Percentiles rank a stretch among this genome's conserved stretches.
phyloP scores from a whole-genome alignment of 1,140 invertebrate species.

The Gyrodactylus bullatarudis region DNA sequence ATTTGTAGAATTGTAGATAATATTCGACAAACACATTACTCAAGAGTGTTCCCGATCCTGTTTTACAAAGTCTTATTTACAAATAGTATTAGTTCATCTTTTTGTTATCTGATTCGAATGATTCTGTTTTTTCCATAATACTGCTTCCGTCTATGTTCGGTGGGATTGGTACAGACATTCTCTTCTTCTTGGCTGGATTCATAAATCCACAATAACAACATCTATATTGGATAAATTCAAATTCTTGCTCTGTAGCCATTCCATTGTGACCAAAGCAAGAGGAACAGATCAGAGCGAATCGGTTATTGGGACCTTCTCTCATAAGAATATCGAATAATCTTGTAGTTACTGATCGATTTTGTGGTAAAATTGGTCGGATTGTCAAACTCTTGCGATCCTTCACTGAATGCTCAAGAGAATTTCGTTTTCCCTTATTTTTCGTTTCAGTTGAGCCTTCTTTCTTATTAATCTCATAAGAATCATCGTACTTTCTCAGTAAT shows the following conservation, averaged over 20 bases:
- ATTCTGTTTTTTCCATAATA: too few relatives aligned
- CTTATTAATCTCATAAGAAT: not conserved
- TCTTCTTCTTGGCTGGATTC: constrained; percentile 46
- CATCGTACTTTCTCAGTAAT: not conserved
- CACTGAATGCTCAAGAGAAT: too few relatives aligned
- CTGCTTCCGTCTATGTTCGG: not conserved
- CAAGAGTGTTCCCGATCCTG: too few relatives aligned
- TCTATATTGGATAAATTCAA: constrained; percentile 42
- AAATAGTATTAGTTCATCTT: too few relatives aligned
- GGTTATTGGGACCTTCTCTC: constrained; percentile 6
- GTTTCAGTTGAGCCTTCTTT: not conserved
- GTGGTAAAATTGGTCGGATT: not conserved
- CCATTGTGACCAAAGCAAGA: constrained; percentile 57
- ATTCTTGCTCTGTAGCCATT: constrained; percentile 46
- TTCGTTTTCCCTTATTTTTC: too few relatives aligned
- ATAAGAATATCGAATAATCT: not conserved
- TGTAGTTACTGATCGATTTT: not conserved
- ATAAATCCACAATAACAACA: constrained; percentile 52
- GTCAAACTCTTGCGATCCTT: too few relatives aligned
- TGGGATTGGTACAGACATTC: constrained; percentile 32
- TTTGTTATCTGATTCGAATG: too few relatives aligned
- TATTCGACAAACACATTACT: too few relatives aligned
- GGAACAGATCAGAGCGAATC: constrained; percentile 55
- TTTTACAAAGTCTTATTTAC: too few relatives aligned
- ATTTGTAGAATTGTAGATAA: too few relatives aligned